Evolutionary conservation across 1,140 invertebrate species (phyloP).

Genomic region (Oscheius sp.): DNA sequence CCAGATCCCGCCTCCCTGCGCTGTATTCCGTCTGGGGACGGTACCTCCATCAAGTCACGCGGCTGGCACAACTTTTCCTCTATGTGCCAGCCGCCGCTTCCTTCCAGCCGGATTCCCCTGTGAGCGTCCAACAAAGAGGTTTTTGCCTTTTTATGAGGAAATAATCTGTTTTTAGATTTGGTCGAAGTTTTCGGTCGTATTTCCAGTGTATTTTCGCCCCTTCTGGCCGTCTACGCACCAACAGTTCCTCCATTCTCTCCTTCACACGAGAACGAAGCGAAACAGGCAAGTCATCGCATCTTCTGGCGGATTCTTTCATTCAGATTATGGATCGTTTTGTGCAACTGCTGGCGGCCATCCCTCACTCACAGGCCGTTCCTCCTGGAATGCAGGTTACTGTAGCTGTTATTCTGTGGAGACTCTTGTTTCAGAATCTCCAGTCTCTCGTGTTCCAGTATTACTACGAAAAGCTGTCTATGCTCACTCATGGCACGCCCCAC

Average conservation of each 20-base stretch:
- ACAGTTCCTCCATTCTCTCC: conserved; percentile 31
- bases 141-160: not conserved
- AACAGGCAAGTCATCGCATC: not conserved
- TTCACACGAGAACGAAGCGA: conserved; percentile 17
- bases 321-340: conserved; percentile 26
- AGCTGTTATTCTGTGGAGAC: not conserved
- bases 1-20: not conserved
- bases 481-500: conserved; percentile 26
- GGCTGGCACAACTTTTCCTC: conserved; percentile 26
- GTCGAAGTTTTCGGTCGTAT: conserved; percentile 23
- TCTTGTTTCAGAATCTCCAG: conserved; percentile 11
- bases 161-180: conserved; percentile 5
- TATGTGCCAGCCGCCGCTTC: conserved; percentile 19
- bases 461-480: conserved; percentile 23
- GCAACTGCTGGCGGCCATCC: conserved; percentile 20
- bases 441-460: conserved; percentile 33
- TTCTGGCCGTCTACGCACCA: conserved; percentile 14
- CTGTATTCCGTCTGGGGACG: conserved; percentile 7
- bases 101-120: conserved; percentile 14
- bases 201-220: conserved; percentile 17
- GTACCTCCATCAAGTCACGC: conserved; percentile 16
- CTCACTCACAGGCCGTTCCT: conserved; percentile 18
- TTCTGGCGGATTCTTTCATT: no score
- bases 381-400: conserved; percentile 14
- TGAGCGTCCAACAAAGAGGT: conserved; percentile 14